Base-by-base conservation (phyloP, 2,888 invertebrate species). In the Campaea margaritaria region DNA sequence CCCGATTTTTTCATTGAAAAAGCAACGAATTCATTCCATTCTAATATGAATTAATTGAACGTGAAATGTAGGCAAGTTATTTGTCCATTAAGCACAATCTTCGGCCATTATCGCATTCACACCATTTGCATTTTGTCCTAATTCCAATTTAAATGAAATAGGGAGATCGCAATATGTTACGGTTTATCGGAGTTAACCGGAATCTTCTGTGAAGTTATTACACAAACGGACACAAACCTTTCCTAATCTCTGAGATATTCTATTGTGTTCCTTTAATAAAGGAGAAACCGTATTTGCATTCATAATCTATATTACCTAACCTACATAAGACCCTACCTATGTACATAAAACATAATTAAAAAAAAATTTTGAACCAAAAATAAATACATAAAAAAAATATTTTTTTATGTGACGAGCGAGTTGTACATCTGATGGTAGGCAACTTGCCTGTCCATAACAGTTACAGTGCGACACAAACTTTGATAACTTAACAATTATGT, bases 211-310 rank as follows among this genome's bases (percentile, higher is more conserved):
- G n/a, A 49, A 49, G 41, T 63, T 68, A 73, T 73, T 67, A 16
- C 69, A 28, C 39, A 0, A 15, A 67, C 69, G 70, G 67, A 64
- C 65, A 65, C 51, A 52, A 67, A 74, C 76, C 79, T 74, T 78
- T 77, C 58, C 69, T 69, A 76, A 78, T 78, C 77, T 68, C 62
- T 57, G 70, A 68, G 69, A 74, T 77, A 73, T 73, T 70, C 76
- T 69, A 80, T 82, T 83, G 83, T 82, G 79, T 75, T 69, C 68
- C 31, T 55, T 59, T 36, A 38, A 36, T 36, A 36, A 36, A n/a
- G 2, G 11, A n/a, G 1, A 36, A 5, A 1, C 10, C 12, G 12
- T n/a, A 5, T 12, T 11, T 2, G 2, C 12, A n/a, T n/a, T 36
- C n/a, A 36, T 3, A 36, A n/a, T 9, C 10, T 31, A 1, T 31